phyloP scores from a whole-genome alignment of 2,888 invertebrate genomes.

The Smittia aterrima region DNA sequence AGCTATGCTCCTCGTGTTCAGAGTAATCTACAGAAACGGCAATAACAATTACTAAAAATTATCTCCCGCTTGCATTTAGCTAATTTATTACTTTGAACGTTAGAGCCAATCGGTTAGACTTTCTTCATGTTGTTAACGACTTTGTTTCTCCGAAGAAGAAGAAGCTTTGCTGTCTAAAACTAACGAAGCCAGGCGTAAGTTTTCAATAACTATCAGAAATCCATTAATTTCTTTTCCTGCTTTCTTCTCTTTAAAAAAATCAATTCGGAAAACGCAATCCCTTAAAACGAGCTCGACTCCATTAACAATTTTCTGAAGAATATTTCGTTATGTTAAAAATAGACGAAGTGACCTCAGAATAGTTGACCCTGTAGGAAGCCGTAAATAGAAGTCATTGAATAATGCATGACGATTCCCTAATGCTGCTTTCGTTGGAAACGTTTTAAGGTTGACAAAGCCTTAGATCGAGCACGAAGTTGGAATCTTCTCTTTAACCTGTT shows the following conservation, averaged over 20 bases:
- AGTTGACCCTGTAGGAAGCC: slow-evolving; percentile 35
- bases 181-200: background rate
- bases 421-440: background rate
- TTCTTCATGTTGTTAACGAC: too few relatives aligned
- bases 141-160: too few relatives aligned
- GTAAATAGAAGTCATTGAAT: slow-evolving; percentile 31
- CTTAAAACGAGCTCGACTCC: slow-evolving; percentile 8
- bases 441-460: background rate
- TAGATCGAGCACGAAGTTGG: background rate
- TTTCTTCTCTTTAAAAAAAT: background rate
- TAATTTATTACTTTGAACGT: slow-evolving; percentile 14
- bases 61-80: slow-evolving; percentile 25
- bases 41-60: slow-evolving; percentile 40
- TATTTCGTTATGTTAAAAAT: slow-evolving; percentile 12
- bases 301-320: background rate
- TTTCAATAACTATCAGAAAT: slow-evolving; percentile 14
- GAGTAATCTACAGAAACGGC: slow-evolving; percentile 17
- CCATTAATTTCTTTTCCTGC: background rate
- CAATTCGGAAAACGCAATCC: background rate
- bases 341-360: slow-evolving; percentile 3
- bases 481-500: slow-evolving; percentile 11
- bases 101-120: background rate
- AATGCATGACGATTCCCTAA: slow-evolving; percentile 1
- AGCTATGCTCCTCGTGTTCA: slow-evolving; percentile 5
- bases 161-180: too few relatives aligned